Conservation (phyloP, 1,140 invertebrate species). For the Neotoxoptera formosana region DNA sequence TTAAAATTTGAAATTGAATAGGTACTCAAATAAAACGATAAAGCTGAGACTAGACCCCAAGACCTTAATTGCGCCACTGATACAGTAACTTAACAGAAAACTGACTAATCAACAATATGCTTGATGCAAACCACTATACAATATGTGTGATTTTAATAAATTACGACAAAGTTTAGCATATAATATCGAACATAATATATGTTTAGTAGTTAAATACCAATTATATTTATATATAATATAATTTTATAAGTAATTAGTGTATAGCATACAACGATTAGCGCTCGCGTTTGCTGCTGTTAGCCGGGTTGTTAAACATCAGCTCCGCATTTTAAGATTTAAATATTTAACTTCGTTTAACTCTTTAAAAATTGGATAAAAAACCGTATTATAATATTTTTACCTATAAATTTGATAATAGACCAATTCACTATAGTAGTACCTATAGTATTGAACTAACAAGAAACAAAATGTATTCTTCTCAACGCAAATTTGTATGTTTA, state of each 20-base stretch:
- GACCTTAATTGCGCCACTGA: background rate
- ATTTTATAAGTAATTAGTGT: no score
- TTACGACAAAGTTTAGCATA: background rate
- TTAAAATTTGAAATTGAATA: background rate
- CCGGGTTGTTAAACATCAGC: background rate
- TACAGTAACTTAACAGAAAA: background rate
- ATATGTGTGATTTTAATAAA: background rate
- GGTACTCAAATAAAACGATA: background rate
- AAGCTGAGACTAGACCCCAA: background rate
- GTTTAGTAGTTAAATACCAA: background rate
- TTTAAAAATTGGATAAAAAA: background rate
- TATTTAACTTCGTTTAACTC: background rate
- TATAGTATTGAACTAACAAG: no score
- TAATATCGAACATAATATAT: background rate
- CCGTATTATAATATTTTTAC: no score
- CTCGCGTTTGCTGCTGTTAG: background rate
- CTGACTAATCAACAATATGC: background rate
- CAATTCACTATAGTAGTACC: no score
- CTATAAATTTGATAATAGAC: no score
- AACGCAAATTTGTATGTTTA: background rate
- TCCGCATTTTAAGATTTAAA: background rate
- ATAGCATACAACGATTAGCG: background rate
- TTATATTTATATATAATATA: background rate
- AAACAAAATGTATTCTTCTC: background rate
- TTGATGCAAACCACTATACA: background rate